Percentiles rank a stretch among this genome's conserved stretches.
These are phyloP conservation scores for Centropus bengalensis DNA, from an alignment of 2,113 vertebrate species.

Conservation along the genomic window DNA sequence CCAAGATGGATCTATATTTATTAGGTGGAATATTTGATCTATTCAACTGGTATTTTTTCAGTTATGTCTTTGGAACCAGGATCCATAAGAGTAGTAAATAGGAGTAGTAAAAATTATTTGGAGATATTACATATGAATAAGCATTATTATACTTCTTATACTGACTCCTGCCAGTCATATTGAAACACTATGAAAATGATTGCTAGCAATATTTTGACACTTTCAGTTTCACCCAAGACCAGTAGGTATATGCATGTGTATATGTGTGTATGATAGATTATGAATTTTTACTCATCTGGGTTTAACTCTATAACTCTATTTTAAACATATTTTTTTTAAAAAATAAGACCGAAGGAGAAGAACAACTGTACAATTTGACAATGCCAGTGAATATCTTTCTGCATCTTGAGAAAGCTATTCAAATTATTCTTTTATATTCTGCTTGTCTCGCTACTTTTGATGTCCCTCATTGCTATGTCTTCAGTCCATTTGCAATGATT, in stretches of 20 bases:
- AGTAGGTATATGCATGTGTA: too few species aligned
- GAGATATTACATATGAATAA: background rate
- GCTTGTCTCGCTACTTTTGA: fast-evolving
- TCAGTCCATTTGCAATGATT: background rate
- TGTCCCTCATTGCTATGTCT: background rate
- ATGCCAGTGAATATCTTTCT: background rate
- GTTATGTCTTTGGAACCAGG: background rate
- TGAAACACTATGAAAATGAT: background rate
- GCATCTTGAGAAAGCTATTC: background rate
- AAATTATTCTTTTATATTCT: background rate
- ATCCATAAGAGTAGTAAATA: background rate
- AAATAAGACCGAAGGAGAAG: background rate
- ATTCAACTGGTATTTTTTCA: background rate
- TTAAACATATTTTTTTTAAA: background rate
- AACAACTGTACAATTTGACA: background rate
- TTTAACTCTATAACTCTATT: background rate
- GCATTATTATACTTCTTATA: background rate
- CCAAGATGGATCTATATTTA: background rate
- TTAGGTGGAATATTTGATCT: background rate
- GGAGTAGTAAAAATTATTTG: background rate
- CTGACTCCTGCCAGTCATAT: background rate
- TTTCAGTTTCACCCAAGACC: background rate
- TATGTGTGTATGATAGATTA: background rate
- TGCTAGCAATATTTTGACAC: background rate
- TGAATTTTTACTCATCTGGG: background rate